Conservation (phyloP, 2,888 invertebrate genomes). For the Philonicus albiceps region DNA sequence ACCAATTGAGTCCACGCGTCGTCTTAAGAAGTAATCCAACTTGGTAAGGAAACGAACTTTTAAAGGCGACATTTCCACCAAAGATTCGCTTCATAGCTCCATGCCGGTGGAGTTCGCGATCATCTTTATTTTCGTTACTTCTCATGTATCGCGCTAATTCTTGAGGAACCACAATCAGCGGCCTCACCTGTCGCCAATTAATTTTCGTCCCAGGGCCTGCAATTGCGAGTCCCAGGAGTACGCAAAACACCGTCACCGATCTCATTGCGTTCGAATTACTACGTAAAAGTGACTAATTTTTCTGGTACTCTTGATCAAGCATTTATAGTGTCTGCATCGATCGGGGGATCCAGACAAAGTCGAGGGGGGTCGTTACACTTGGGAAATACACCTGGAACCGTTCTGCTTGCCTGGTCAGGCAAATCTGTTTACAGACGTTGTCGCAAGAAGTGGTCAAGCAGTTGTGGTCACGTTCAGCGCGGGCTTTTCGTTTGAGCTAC, state of each 20-base stretch:
- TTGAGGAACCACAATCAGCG: constrained; percentile 13
- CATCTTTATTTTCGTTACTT: not conserved
- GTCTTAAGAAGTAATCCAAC: constrained; percentile 55
- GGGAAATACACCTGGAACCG: constrained; percentile 26
- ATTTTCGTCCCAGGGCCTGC: not conserved
- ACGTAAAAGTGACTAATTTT: constrained; percentile 12
- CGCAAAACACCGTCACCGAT: not conserved
- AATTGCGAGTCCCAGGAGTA: not conserved
- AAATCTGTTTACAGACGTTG: constrained; percentile 6
- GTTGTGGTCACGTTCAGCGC: not conserved
- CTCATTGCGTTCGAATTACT: not conserved
- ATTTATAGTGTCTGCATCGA: constrained; percentile 16
- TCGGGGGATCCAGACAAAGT: not conserved
- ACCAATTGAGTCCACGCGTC: constrained; percentile 49
- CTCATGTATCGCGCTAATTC: not conserved
- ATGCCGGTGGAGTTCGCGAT: constrained; percentile 25
- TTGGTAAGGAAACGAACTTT: constrained; percentile 56
- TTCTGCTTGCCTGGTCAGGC: constrained; percentile 8
- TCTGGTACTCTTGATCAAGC: not conserved
- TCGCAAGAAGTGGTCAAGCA: constrained; percentile 21
- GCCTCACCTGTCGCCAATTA: constrained; percentile 26
- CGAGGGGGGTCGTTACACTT: constrained; percentile 20
- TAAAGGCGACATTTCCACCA: constrained; percentile 44
- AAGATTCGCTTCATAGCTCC: constrained; percentile 43
- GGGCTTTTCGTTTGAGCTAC: not conserved